These are phyloP conservation scores for Bubo blakistoni DNA, from an alignment of 2,113 vertebrate species.

Conservation along the genomic window DNA sequence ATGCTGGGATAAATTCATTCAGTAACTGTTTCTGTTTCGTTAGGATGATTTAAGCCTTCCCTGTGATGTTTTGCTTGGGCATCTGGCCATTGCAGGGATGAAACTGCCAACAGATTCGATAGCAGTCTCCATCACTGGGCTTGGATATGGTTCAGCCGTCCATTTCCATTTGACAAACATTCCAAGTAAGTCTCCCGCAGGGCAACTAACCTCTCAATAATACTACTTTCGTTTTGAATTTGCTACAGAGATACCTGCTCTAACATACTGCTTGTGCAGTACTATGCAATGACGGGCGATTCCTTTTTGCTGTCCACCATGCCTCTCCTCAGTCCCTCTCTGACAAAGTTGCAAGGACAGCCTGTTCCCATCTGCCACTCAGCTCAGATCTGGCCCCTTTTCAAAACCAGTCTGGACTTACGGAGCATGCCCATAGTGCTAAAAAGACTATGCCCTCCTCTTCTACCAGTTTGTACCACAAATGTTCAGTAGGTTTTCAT, in stretches of 20 bases:
- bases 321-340: background rate
- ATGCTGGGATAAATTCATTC: slow-evolving; percentile 28
- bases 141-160: slow-evolving; percentile 39
- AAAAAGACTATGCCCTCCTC: background rate
- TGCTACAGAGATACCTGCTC: background rate
- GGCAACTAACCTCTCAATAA: slow-evolving; percentile 16
- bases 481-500: background rate
- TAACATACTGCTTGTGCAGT: background rate
- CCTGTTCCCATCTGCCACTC: background rate
- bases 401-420: background rate
- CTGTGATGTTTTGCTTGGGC: background rate
- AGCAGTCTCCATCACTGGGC: background rate
- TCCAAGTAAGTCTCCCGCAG: background rate
- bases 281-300: background rate
- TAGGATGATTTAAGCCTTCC: slow-evolving; percentile 61
- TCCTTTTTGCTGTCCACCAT: background rate
- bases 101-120: background rate
- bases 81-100: slow-evolving; percentile 11
- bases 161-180: slow-evolving; percentile 46
- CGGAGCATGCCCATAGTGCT: background rate
- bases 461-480: background rate
- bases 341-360: background rate
- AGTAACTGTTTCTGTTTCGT: slow-evolving; percentile 38
- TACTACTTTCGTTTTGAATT: background rate
- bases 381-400: background rate